These are phyloP conservation scores for Meloidogyne chitwoodi DNA, from an alignment of 1,140 invertebrate species.

Conservation along the genomic window DNA sequence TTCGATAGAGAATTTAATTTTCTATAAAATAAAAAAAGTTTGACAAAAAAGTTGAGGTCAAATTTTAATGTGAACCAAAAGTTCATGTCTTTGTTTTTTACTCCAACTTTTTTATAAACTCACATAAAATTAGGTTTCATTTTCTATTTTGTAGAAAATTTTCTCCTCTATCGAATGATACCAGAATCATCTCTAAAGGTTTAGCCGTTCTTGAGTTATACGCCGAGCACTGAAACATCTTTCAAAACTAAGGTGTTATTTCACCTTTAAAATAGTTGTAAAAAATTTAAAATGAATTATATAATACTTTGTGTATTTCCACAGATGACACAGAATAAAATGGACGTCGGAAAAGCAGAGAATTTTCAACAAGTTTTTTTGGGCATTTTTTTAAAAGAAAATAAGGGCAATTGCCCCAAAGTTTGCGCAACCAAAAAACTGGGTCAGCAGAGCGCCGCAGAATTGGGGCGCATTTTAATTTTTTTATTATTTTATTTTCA, in stretches of 20 bases:
- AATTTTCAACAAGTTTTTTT: neutral
- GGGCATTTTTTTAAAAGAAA: neutral
- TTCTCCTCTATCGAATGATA: no score
- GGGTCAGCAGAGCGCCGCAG: neutral
- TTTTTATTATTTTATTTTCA: neutral
- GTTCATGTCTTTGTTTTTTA: no score
- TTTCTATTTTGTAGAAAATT: no score
- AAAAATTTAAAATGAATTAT: neutral
- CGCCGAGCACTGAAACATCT: no score
- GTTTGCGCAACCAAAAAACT: neutral
- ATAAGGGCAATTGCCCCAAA: neutral
- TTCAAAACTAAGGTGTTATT: no score
- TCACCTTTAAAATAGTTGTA: neutral
- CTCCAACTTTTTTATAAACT: no score
- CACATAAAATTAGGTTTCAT: neutral
- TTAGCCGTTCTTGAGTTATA: no score
- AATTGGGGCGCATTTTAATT: neutral
- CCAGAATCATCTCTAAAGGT: no score
- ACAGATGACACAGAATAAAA: neutral
- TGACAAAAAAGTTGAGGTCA: no score
- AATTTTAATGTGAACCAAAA: no score
- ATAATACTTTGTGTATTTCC: neutral
- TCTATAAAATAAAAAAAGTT: no score
- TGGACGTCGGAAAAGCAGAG: neutral
- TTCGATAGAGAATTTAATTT: no score